Base-by-base conservation (phyloP, 2,797 vertebrate genomes). In the Sitta carolinensis region DNA sequence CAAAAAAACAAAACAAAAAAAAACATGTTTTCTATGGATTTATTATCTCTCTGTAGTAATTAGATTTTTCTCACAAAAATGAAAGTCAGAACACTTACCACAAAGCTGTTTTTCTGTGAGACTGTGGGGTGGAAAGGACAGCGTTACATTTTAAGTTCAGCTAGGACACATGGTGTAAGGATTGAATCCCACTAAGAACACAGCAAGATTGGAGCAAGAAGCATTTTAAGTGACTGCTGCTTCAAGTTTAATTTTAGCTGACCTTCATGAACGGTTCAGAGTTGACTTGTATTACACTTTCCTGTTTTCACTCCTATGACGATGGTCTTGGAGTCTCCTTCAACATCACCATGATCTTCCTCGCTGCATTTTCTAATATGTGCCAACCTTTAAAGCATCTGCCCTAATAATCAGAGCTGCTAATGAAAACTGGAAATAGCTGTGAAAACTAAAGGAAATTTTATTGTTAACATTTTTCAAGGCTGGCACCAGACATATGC, bases 401-500 rank as follows among this genome's bases (percentile, higher is more conserved):
- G 13, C 23, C 30, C 32, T 78, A 34, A 21, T 38, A 85, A 61
- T 20, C 43, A 78, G n/a, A 86, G 38, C 25, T 22, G 38, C 69
- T 52, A 16, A 57, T 50, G 29, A 64, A 80, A 84, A 78, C 5
- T 32, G 16, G 7, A 74, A 85, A 51, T 16, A 78, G 29, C 26
- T 86, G 21, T 64, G 62, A 54, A 75, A 67, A 16, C 9, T 85
- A 32, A 67, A 70, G 11, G 38, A 66, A 51, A 80, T 52, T 30
- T 15, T 34, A 58, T 32, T 59, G 40, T 16, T 59, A 55, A 34
- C 11, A 30, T 54, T 83, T 94, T 36, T 64, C 38, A 84, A 70
- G n/a, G 68, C 15, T 76, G 51, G 47, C 23, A 54, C 1, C 1
- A 9, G 70, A 18, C 51, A 63, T 0, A 0, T 10, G 5, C 27